Evolutionary conservation across 2,113 vertebrate genomes (phyloP).

Genomic region (Nanorana parkeri): DNA sequence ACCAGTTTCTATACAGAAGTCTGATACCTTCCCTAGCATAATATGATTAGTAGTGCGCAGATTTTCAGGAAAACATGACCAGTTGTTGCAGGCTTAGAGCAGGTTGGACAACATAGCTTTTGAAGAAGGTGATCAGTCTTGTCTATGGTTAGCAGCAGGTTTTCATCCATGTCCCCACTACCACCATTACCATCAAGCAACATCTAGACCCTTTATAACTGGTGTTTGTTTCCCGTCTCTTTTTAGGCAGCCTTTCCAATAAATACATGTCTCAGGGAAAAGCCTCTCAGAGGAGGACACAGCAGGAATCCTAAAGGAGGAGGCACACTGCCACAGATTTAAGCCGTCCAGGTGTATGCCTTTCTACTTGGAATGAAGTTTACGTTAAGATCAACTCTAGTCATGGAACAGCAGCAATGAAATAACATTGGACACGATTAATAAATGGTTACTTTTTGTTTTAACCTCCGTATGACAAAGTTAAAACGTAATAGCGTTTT

Average conservation of each 20-base stretch:
- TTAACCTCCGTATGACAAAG: constrained; percentile 60
- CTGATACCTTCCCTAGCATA: no score
- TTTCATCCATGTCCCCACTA: no score
- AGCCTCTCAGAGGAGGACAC: constrained; percentile 82
- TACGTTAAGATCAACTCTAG: constrained; percentile 63
- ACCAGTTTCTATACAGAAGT: no score
- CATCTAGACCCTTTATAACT: no score
- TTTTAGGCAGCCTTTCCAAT: constrained; percentile 84
- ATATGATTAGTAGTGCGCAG: no score
- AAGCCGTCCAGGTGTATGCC: constrained; percentile 53
- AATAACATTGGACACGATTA: constrained; percentile 7
- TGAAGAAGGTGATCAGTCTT: no score
- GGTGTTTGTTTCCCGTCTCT: constrained; percentile 47
- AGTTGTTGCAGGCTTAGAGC: no score
- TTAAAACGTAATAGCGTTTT: constrained; percentile 64
- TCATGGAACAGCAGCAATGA: constrained; percentile 68
- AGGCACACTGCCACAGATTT: constrained; percentile 63
- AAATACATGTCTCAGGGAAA: constrained; percentile 85
- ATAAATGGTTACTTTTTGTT: constrained; percentile 41
- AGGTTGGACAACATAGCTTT: no score
- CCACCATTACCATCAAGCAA: no score
- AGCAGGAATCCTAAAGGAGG: constrained; percentile 79
- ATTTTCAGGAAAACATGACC: no score
- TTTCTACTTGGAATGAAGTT: constrained; percentile 60
- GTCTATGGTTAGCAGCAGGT: no score